Evolutionary conservation across 2,888 invertebrate species (phyloP).

Genomic region (Drosophila colorata): DNA sequence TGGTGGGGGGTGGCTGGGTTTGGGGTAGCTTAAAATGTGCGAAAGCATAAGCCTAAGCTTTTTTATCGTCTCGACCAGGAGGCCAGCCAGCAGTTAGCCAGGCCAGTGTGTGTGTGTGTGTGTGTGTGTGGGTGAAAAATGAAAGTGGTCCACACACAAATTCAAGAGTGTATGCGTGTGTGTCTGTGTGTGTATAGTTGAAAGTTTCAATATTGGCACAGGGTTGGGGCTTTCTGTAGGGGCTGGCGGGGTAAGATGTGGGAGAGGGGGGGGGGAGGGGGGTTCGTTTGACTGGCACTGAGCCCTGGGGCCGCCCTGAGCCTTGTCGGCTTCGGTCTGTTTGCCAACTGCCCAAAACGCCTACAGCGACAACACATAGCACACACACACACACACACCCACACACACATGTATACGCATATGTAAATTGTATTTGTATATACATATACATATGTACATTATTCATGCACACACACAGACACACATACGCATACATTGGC

Average conservation of each 20-base stretch:
- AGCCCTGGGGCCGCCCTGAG: slow-evolving; percentile 38
- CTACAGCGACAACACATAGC: slow-evolving; percentile 56
- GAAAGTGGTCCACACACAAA: slow-evolving; percentile 62
- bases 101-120: slow-evolving; percentile 18
- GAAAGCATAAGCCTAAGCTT: slow-evolving; percentile 80
- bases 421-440: slow-evolving; percentile 51
- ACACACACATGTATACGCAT: slow-evolving; percentile 24
- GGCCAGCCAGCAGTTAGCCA: slow-evolving; percentile 45
- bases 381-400: slow-evolving; percentile 32
- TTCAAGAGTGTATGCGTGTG: slow-evolving; percentile 12
- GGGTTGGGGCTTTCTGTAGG: slow-evolving; percentile 26
- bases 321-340: slow-evolving; percentile 39
- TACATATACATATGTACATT: slow-evolving; percentile 53
- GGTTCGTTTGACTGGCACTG: slow-evolving; percentile 46
- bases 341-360: slow-evolving; percentile 71
- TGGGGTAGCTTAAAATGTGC: slow-evolving; percentile 69
- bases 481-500: slow-evolving; percentile 43
- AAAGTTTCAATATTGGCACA: slow-evolving; percentile 76
- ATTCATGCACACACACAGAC: slow-evolving; percentile 59
- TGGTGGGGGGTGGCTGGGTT: slow-evolving; percentile 19
- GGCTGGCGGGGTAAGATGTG: slow-evolving; percentile 1
- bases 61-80: slow-evolving; percentile 77
- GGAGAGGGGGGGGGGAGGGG: neutral
- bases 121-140: slow-evolving; percentile 48
- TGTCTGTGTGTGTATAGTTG: slow-evolving; percentile 62